Conservation (phyloP, 2,797 vertebrate species). For the Ctenopoma multispine region DNA sequence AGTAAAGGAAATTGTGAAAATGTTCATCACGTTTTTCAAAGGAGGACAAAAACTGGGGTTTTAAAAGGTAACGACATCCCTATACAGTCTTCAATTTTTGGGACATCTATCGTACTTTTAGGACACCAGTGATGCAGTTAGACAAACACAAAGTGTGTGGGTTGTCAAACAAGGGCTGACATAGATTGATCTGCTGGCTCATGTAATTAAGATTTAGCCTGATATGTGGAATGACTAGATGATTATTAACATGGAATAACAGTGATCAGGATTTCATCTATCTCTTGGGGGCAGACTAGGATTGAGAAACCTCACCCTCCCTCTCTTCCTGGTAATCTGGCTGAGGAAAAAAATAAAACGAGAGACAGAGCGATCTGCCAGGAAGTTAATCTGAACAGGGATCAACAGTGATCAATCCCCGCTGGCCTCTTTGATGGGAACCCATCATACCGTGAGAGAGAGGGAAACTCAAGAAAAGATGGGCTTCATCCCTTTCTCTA, state of each 20-base stretch:
- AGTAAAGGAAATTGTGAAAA: too few species aligned
- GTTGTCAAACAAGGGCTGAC: slow-evolving; percentile 67
- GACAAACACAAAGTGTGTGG: slow-evolving; percentile 34
- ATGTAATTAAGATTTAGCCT: slow-evolving; percentile 66
- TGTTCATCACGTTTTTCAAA: too few species aligned
- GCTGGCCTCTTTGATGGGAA: slow-evolving; percentile 79
- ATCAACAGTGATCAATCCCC: slow-evolving; percentile 75
- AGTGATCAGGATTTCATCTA: slow-evolving; percentile 79
- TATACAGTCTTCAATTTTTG: slow-evolving; percentile 17
- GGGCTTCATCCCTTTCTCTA: slow-evolving; percentile 59
- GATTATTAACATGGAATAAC: slow-evolving; percentile 77
- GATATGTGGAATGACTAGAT: slow-evolving; percentile 73
- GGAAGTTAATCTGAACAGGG: slow-evolving; percentile 77
- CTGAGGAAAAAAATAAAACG: slow-evolving; percentile 2
- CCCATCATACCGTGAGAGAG: slow-evolving; percentile 61
- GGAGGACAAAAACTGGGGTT: too few species aligned
- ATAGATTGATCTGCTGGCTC: slow-evolving; percentile 75
- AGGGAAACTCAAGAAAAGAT: slow-evolving; percentile 64
- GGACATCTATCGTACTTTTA: slow-evolving; percentile 49
- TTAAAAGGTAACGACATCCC: neutral
- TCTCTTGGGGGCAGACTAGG: slow-evolving; percentile 67
- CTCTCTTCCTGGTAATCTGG: slow-evolving; percentile 72
- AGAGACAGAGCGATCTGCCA: slow-evolving; percentile 52
- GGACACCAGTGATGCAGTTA: slow-evolving; percentile 42
- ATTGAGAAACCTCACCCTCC: slow-evolving; percentile 65